Evolutionary conservation across 2,888 invertebrate species (phyloP), one percentile per base, ranked within the genome.

Genomic region (Hyposoter dolosus): DNA sequence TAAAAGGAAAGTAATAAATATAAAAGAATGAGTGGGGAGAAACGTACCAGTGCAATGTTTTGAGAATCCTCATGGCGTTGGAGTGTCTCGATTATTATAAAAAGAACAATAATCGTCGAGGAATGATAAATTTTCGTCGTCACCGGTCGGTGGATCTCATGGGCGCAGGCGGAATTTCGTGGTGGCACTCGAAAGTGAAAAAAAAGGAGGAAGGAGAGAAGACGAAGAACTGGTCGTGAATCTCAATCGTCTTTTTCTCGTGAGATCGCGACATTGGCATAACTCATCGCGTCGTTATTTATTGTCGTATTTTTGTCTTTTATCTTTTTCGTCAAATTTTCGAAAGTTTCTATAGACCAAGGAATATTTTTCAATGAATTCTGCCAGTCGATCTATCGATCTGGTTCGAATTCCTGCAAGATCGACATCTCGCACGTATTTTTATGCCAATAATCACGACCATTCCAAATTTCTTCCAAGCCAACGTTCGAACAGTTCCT

Each of bases 41-140:
- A 85, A 93, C 93, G 88, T 94, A 94, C 94, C 94, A 94, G 89
- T 93, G 93, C 87, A 94, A 91, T 88, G 93, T 93, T 92, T 94
- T 94, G 87, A 94, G 93, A 90, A 94, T 94, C 93, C 94, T 93
- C 94, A 94, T 94, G 93, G 94, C 93, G 93, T 92, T 92, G 90
- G 89, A 84, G 45, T 74, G 50, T 82, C 75, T 83, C 78, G 82
- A 81, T 84, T 88, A 75, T 82, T 82, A 63, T 47, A 1, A 28
- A 60, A 15, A 45, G 32, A 68, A 40, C 17, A 69, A 83, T 71
- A 82, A 86, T 83, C 85, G 84, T 86, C n/a, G 53, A 74, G n/a
- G n/a, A 81, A 69, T 45, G 71, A 80, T 86, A 28, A 60, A 79
- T 83, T 75, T 45, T 60, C 71, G 28, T 45, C 66, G 79, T 84